Evolutionary conservation across 2,113 vertebrate species (phyloP).

Genomic region (Colius striatus): DNA sequence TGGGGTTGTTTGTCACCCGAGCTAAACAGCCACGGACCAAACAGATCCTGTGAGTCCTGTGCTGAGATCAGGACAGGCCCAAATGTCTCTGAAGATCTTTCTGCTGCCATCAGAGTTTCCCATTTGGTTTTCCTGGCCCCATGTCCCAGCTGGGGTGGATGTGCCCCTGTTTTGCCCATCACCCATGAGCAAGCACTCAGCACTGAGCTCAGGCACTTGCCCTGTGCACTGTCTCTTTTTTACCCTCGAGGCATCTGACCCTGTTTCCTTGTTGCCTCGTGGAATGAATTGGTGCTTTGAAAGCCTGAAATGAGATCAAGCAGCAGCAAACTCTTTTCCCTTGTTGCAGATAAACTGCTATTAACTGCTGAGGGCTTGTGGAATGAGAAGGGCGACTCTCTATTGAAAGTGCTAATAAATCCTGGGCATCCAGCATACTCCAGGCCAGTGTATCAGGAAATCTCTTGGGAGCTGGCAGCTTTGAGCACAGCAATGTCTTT

Average conservation of each 20-base stretch:
- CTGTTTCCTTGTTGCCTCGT: neutral
- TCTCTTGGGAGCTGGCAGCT: neutral
- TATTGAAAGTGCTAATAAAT: neutral
- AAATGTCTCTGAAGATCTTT: neutral
- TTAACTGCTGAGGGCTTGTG: constrained; percentile 1
- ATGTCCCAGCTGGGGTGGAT: neutral
- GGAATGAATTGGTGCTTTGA: neutral
- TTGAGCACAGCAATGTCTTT: neutral
- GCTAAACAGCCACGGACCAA: neutral
- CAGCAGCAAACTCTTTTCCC: neutral
- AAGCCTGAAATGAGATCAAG: constrained; percentile 15
- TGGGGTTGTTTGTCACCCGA: neutral
- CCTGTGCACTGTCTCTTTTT: neutral
- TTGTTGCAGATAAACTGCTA: neutral
- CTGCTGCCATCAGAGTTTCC: neutral
- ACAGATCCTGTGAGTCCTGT: neutral
- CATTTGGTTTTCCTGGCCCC: neutral
- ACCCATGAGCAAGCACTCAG: neutral
- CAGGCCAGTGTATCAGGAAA: neutral
- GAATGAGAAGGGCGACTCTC: neutral
- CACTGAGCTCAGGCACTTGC: rapidly evolving
- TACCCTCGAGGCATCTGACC: neutral
- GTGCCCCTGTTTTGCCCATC: neutral
- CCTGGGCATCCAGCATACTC: neutral
- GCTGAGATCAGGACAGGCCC: neutral